Percentiles rank a stretch among this genome's conserved stretches.
Conservation (phyloP, 2,113 vertebrate species). For the Motacilla alba region DNA sequence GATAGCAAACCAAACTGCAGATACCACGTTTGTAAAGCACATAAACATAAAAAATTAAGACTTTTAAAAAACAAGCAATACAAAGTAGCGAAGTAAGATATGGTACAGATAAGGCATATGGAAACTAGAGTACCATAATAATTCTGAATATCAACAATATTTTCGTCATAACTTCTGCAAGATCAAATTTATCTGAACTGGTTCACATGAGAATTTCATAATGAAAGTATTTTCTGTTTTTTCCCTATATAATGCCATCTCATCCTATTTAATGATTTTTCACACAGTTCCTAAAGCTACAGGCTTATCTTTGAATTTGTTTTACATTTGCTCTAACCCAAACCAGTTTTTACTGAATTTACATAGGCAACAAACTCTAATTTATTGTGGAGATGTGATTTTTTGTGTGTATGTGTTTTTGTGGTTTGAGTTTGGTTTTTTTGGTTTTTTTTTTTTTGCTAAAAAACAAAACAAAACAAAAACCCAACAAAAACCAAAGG, state of each 20-base stretch:
- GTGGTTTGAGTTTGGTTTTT: neutral
- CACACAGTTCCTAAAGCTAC: neutral
- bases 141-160: neutral
- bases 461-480: too few relatives aligned
- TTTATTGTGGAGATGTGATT: rapidly evolving
- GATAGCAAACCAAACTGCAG: neutral
- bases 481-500: neutral
- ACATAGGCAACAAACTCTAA: neutral
- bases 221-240: neutral
- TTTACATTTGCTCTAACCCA: neutral
- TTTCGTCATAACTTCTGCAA: neutral
- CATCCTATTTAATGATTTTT: neutral
- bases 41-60: neutral
- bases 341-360: neutral
- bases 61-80: neutral
- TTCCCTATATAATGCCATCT: neutral
- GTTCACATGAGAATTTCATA: neutral
- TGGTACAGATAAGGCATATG: neutral
- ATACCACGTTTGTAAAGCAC: neutral
- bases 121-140: neutral
- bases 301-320: neutral
- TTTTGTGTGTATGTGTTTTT: neutral
- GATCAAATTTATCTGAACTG: neutral
- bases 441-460: neutral
- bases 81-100: neutral